Base-by-base conservation (phyloP, 2,888 invertebrate genomes). In the Dryomyza anilis region DNA sequence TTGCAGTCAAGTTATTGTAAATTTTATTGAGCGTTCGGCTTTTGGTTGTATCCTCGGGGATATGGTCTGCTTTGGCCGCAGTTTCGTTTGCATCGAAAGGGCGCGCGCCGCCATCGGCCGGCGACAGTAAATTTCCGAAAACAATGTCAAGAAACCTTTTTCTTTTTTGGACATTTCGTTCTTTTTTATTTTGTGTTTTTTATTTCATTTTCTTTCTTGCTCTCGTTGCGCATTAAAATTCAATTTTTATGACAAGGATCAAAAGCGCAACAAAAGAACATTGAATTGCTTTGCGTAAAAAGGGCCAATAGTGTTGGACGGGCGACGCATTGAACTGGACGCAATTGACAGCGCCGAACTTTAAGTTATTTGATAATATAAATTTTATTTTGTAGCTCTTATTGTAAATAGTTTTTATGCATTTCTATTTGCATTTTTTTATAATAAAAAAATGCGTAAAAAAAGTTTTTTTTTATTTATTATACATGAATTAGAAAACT, bases 221-320 rank as follows among this genome's bases (percentile, higher is more conserved):
- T n/a, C 43, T 43, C 43, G 19, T 43, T n/a, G 16, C 19, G 16
- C 16, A 43, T 43, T n/a, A 43, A 16, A 43, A 16, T 16, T 19
- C n/a, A 16, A 16, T 27, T 55, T 33, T 21, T 21, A 10, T 33
- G 55, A 29, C 30, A 33, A 55, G 55, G 36, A 55, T 29, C 19
- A 30, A 55, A 27, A 19, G 43, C 43, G 19, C n/a, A 29, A 55
- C 30, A 53, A 53, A 55, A 55, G 55, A 33, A 55, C 55, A 55
- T 33, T 33, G 29, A 19, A 30, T 23, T 43, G 43, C 14, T n/a
- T 16, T 43, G 16, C n/a, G n/a, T n/a, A n/a, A n/a, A n/a, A n/a
- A 43, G 43, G n/a, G 43, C 43, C n/a, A 19, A 8, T 19, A 43
- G 8, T 43, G 16, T 43, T 43, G 43, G 16, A 16, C n/a, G 43